Evolutionary conservation across 2,888 invertebrate genomes (phyloP).

Genomic region (Ichneumoninae sp.): DNA sequence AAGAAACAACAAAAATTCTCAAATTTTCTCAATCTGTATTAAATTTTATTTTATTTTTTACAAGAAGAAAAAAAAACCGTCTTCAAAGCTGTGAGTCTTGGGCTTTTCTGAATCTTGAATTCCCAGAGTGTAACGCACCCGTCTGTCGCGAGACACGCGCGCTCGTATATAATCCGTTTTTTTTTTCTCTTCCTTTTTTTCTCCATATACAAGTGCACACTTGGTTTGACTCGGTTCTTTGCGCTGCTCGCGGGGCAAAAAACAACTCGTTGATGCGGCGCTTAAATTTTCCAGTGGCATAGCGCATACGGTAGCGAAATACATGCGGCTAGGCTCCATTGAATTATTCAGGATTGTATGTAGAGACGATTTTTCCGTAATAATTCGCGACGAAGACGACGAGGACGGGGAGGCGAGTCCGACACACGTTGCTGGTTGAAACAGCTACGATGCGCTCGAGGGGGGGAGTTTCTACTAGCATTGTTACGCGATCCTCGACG

Average conservation of each 20-base stretch:
- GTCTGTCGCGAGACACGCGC: slow-evolving; percentile 46
- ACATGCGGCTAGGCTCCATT: slow-evolving; percentile 27
- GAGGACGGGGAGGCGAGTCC: not conserved
- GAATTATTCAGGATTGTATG: slow-evolving; percentile 45
- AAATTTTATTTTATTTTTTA: not conserved
- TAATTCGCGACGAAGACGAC: slow-evolving; percentile 10
- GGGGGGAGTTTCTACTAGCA: slow-evolving; percentile 65
- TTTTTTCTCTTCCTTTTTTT: slow-evolving; percentile 27
- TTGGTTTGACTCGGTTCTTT: not conserved
- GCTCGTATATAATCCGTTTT: slow-evolving; percentile 50
- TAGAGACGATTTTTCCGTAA: slow-evolving; percentile 11
- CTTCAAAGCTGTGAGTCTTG: not conserved
- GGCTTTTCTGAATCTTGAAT: slow-evolving; percentile 11
- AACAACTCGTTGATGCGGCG: slow-evolving; percentile 44
- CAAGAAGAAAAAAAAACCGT: not conserved
- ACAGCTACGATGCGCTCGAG: slow-evolving; percentile 53
- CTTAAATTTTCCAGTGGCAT: slow-evolving; percentile 50
- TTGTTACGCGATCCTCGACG: slow-evolving; percentile 72
- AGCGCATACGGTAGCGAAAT: slow-evolving; percentile 24
- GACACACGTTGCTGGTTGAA: not conserved
- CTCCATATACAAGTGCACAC: slow-evolving; percentile 9
- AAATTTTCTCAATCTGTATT: slow-evolving; percentile 8
- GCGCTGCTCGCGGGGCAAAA: slow-evolving; percentile 1
- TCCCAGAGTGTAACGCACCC: slow-evolving; percentile 52
- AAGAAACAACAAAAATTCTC: not conserved